phyloP scores from a whole-genome alignment of 2,113 vertebrate species.

The Mohoua ochrocephala region DNA sequence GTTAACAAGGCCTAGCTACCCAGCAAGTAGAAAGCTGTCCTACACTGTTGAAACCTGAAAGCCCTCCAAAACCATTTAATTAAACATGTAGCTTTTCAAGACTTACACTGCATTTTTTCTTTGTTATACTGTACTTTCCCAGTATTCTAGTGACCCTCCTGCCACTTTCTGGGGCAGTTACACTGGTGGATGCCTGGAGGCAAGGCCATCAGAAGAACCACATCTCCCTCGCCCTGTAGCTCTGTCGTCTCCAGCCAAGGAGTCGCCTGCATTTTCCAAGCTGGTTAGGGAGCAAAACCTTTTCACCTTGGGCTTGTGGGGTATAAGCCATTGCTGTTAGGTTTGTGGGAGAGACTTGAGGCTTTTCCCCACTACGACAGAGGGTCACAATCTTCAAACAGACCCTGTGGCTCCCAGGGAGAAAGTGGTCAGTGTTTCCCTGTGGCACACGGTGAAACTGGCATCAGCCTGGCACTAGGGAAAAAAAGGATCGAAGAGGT shows the following conservation, averaged over 20 bases:
- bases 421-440: background rate
- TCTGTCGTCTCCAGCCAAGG: background rate
- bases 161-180: background rate
- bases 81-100: background rate
- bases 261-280: background rate
- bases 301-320: background rate
- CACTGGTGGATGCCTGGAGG: fast-evolving
- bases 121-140: background rate
- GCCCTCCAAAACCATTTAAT: background rate
- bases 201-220: background rate
- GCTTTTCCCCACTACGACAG: background rate
- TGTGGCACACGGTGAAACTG: background rate
- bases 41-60: background rate
- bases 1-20: background rate
- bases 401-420: background rate
- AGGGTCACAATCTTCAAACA: background rate
- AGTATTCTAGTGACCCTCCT: background rate
- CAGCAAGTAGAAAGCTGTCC: background rate
- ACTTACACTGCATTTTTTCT: background rate
- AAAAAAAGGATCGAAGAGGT: background rate
- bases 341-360: background rate
- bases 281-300: background rate
- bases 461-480: background rate
- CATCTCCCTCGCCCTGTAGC: fast-evolving
- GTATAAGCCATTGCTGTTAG: background rate